Conservation (phyloP, 2,113 vertebrate genomes). For the Anoura caudifer region DNA sequence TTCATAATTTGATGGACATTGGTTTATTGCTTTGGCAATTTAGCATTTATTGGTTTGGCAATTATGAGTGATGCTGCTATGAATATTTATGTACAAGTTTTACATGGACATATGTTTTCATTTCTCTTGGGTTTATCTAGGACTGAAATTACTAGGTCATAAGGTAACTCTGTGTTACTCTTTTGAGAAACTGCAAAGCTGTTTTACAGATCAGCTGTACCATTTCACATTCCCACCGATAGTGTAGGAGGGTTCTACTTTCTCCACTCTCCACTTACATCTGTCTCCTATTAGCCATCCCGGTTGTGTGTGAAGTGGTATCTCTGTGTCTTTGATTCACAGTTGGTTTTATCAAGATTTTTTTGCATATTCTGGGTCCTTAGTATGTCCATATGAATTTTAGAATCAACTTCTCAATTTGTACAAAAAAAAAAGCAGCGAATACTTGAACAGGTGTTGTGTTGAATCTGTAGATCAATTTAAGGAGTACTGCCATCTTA, state of each 20-base stretch:
- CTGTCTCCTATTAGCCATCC: background rate
- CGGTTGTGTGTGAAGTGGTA: background rate
- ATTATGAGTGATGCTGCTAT: background rate
- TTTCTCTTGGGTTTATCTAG: background rate
- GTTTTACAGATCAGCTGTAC: background rate
- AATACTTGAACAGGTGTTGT: background rate
- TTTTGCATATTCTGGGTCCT: background rate
- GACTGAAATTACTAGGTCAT: background rate
- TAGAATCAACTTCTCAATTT: background rate
- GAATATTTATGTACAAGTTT: background rate
- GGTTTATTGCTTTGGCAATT: too few species aligned
- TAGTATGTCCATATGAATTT: constrained; percentile 9
- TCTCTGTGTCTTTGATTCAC: background rate
- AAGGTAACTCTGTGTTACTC: background rate
- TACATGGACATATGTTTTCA: background rate
- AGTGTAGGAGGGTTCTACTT: rapidly evolving
- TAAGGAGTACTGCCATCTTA: background rate
- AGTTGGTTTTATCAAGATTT: background rate
- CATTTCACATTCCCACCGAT: too few species aligned
- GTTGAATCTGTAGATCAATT: background rate
- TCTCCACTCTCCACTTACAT: background rate
- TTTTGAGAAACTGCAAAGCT: background rate
- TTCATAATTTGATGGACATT: background rate
- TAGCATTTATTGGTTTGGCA: too few species aligned
- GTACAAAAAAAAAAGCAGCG: background rate